phyloP scores from a whole-genome alignment of 2,113 vertebrate genomes.

The Pseudopodoces humilis region DNA sequence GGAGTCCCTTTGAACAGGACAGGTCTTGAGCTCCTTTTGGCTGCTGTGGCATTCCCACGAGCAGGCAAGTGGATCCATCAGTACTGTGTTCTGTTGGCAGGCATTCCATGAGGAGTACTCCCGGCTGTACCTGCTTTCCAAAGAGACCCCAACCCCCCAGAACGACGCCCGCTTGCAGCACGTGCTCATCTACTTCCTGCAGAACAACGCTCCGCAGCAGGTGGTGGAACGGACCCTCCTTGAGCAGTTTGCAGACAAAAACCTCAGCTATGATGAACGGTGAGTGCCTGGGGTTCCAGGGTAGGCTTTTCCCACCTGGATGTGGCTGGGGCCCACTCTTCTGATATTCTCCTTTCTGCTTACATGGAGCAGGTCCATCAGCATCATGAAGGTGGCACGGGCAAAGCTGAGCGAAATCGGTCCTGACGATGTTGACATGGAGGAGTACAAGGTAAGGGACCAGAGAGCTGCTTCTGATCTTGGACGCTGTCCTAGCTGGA shows the following conservation, averaged over 20 bases:
- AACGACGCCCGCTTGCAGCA: slow-evolving; percentile 91
- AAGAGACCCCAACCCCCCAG: slow-evolving; percentile 81
- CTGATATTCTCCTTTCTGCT: neutral
- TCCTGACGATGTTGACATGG: slow-evolving; percentile 94
- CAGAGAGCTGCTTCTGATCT: neutral
- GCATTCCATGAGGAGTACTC: slow-evolving; percentile 12
- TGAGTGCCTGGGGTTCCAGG: neutral
- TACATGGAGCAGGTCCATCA: slow-evolving; percentile 81
- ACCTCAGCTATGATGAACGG: slow-evolving; percentile 96
- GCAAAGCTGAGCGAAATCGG: slow-evolving; percentile 90
- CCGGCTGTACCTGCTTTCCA: slow-evolving; percentile 87
- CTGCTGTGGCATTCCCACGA: rapidly evolving
- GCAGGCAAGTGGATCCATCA: rapidly evolving
- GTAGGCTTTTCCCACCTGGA: neutral
- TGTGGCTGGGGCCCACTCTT: rapidly evolving
- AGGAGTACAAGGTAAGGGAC: slow-evolving; percentile 86
- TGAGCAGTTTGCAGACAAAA: slow-evolving; percentile 94
- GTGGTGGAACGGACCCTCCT: slow-evolving; percentile 92
- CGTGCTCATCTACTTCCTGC: slow-evolving; percentile 91
- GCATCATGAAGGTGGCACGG: slow-evolving; percentile 94
- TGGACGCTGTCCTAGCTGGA: neutral
- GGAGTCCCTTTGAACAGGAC: rapidly evolving
- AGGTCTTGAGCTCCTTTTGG: neutral
- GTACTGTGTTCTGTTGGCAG: neutral
- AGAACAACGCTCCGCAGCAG: slow-evolving; percentile 88